phyloP scores from a whole-genome alignment of 2,888 invertebrate genomes.

The Atethmia centrago region DNA sequence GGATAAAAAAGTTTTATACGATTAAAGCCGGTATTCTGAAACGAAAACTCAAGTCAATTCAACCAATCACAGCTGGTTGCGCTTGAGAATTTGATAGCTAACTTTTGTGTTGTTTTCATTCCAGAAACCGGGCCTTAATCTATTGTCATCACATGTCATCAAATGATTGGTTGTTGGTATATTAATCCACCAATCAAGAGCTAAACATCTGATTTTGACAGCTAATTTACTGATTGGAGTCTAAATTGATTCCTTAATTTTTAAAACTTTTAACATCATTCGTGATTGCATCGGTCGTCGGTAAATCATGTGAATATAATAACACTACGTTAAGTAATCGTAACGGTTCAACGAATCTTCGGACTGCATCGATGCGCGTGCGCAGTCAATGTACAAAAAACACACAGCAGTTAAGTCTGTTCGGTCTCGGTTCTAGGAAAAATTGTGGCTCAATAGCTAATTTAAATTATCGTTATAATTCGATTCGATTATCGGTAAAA shows the following conservation, averaged over 20 bases:
- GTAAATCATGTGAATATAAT: constrained; percentile 40
- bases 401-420: constrained; percentile 9
- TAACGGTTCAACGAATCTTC: constrained; percentile 47
- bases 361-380: constrained; percentile 31
- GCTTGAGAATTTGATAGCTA: too few relatives aligned
- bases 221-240: neutral
- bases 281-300: constrained; percentile 21
- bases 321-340: constrained; percentile 51
- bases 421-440: constrained; percentile 47
- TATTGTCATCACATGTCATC: neutral
- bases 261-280: constrained; percentile 9
- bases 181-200: neutral
- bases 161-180: neutral
- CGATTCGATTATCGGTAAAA: constrained; percentile 35
- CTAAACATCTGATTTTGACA: constrained; percentile 8
- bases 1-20: too few relatives aligned
- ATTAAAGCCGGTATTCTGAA: too few relatives aligned
- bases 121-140: too few relatives aligned
- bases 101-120: too few relatives aligned
- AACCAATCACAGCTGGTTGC: too few relatives aligned
- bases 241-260: neutral
- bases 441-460: constrained; percentile 44
- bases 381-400: constrained; percentile 32
- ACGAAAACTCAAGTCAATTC: too few relatives aligned
- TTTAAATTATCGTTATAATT: constrained; percentile 40